phyloP scores from a whole-genome alignment of 2,888 invertebrate genomes.

The Thymelicus sylvestris region DNA sequence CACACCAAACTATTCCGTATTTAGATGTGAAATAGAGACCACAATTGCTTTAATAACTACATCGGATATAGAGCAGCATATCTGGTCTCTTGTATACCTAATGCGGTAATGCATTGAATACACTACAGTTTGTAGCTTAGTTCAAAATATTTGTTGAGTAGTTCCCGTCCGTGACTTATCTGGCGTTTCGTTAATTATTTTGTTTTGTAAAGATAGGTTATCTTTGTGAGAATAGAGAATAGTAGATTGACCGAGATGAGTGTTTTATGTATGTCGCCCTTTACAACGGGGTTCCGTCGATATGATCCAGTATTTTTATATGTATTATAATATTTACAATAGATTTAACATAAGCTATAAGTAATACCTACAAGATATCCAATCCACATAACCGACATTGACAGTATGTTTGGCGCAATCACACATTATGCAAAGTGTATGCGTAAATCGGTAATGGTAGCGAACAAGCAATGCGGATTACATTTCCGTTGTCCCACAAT shows the following conservation, averaged over 20 bases:
- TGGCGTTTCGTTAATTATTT: constrained; percentile 23
- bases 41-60: constrained; percentile 26
- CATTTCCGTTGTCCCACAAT: constrained; percentile 11
- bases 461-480: constrained; percentile 27
- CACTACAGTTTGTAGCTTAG: constrained; percentile 38
- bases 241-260: too few relatives aligned
- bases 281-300: too few relatives aligned
- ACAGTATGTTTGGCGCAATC: constrained; percentile 4
- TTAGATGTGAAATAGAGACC: neutral
- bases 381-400: neutral
- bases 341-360: too few relatives aligned
- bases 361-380: neutral
- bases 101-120: constrained; percentile 51
- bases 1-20: constrained; percentile 28
- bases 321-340: too few relatives aligned
- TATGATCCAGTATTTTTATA: too few relatives aligned
- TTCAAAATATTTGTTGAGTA: constrained; percentile 31
- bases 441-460: constrained; percentile 27
- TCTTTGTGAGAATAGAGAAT: constrained; percentile 4
- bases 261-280: too few relatives aligned
- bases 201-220: constrained; percentile 16
- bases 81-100: constrained; percentile 23
- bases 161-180: constrained; percentile 32
- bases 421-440: constrained; percentile 26
- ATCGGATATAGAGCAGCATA: constrained; percentile 21